Conservation (phyloP, 2,888 invertebrate genomes). For the Gryllus longicercus region DNA sequence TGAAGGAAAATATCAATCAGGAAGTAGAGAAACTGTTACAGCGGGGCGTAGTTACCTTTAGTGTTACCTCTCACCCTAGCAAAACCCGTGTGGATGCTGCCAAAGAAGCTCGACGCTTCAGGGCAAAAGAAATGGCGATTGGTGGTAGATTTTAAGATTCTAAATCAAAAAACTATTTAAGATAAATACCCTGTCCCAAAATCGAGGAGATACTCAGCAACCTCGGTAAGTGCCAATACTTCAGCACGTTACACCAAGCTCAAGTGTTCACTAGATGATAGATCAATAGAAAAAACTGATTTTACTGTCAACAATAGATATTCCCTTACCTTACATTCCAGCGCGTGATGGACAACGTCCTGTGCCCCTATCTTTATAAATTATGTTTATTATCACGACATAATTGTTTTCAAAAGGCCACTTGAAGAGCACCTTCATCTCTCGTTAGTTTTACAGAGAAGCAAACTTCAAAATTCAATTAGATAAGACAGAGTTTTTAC, state of each 20-base stretch:
- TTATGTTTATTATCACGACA: background rate
- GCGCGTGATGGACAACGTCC: background rate
- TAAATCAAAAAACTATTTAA: constrained; percentile 45
- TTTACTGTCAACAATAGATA: background rate
- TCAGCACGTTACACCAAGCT: background rate
- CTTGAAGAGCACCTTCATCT: background rate
- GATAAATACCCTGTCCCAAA: constrained; percentile 36
- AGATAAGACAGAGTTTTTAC: background rate
- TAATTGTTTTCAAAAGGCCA: background rate
- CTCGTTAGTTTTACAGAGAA: background rate
- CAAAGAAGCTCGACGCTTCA: constrained; percentile 43
- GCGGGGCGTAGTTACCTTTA: constrained; percentile 38
- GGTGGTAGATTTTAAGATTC: constrained; percentile 42
- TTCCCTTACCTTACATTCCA: background rate
- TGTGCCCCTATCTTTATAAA: background rate
- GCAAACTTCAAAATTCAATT: background rate
- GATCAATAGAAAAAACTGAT: background rate
- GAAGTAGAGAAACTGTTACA: constrained; percentile 31
- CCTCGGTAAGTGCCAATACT: background rate
- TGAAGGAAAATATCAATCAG: background rate
- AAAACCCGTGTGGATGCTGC: constrained; percentile 44
- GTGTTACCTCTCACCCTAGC: constrained; percentile 38
- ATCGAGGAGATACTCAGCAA: background rate
- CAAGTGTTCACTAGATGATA: background rate
- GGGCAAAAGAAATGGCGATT: constrained; percentile 43